Conservation (phyloP, 2,888 invertebrate species). For the Clitarchus hookeri region DNA sequence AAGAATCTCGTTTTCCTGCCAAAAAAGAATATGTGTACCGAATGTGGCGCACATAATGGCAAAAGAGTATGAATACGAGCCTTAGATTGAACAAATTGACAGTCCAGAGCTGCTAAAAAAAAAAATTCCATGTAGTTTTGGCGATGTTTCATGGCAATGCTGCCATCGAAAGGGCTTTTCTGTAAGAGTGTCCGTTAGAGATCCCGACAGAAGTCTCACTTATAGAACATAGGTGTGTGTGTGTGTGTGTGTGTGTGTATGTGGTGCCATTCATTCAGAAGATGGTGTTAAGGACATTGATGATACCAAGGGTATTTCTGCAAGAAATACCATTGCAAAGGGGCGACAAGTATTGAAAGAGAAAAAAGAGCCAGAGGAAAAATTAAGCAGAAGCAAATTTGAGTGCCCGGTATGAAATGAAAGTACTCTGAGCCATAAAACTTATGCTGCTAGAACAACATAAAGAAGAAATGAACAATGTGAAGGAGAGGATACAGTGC, state of each 20-base stretch:
- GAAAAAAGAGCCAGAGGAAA: background rate
- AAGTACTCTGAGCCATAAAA: background rate
- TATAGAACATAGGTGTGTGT: background rate
- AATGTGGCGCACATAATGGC: no score
- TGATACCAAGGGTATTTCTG: background rate
- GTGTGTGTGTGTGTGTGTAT: no score
- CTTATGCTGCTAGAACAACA: background rate
- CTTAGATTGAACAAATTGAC: background rate
- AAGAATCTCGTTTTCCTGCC: no score
- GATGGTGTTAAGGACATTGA: background rate
- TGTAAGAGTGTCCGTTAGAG: background rate
- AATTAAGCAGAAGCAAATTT: background rate
- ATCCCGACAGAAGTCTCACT: background rate
- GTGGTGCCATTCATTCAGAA: background rate
- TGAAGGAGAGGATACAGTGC: background rate
- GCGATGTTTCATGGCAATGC: background rate
- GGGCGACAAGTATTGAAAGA: background rate
- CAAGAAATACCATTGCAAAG: background rate
- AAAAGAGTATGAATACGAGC: no score
- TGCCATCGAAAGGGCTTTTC: background rate
- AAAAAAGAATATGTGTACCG: no score
- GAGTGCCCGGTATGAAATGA: background rate
- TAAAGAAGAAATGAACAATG: background rate
- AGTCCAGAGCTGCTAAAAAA: background rate
- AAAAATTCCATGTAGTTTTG: background rate